Base-by-base conservation (phyloP, 2,113 vertebrate species). In the Notothenia rossii region DNA sequence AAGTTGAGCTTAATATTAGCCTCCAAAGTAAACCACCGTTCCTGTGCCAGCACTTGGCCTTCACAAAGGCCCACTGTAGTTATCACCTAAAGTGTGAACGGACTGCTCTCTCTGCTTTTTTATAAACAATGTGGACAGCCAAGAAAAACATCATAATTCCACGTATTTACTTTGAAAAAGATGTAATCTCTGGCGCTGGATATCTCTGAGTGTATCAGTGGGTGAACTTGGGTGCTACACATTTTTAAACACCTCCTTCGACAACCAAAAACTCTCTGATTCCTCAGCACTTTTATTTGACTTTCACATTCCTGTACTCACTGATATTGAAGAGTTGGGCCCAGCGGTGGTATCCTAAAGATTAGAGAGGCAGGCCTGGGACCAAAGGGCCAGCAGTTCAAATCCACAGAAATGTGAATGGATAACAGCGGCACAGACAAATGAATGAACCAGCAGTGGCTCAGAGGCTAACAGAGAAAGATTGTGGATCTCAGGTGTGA, bases 61-160 rank as follows among this genome's bases (percentile, higher is more conserved):
- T 91, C 90, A 94, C 93, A 95, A 94, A 93, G 92, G 77, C 88
- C 80, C 89, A 90, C 85, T 95, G 92, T 95, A 93, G 92, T 94
- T 94, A 95, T 94, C 94, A 95, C 90, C 92, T 93, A 74, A 88
- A 91, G 91, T 93, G 92, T 94, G 91, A 95, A 94, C 79, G 83
- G 84, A 90, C 89, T 77, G 82, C 93, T 93, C 90, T 87, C 90
- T 89, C 82, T 29, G 81, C 84, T 81, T 88, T 89, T 88, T 92
- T 79, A 88, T 89, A 93, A 94, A 94, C 92, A 91, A 86, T 83
- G 75, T 69, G 70, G 17, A 77, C 58, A 5, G 91, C 93, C 94
- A 94, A 94, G 88, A 45, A 90, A 90, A 95, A 95, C 88, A 93
- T 79, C 83, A 86, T 85, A 88, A 93, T 91, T 92, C 88, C 75